phyloP scores from a whole-genome alignment of 2,113 vertebrate genomes.

The Uropsilus gracilis region DNA sequence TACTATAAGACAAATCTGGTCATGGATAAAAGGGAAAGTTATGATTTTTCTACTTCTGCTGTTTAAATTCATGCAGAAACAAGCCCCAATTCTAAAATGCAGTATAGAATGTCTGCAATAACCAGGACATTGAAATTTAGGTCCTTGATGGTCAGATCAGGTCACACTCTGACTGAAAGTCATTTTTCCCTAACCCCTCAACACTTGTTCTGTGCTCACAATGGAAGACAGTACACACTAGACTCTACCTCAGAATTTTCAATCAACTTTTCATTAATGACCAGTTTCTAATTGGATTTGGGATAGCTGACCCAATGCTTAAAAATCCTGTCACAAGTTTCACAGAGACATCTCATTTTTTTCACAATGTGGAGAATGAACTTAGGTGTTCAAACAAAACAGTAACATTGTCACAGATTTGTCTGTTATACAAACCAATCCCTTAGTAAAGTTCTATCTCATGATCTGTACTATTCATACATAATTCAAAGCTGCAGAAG shows the following conservation, averaged over 20 bases:
- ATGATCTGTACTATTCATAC: conserved; percentile 64
- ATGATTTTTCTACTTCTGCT: conserved; percentile 7
- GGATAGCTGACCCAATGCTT: conserved; percentile 33
- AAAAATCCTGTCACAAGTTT: neutral
- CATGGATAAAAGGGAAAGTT: neutral
- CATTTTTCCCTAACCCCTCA: neutral
- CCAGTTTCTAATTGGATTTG: conserved; percentile 5
- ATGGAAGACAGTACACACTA: neutral
- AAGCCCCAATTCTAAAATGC: neutral
- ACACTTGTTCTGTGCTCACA: neutral
- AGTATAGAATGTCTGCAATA: neutral
- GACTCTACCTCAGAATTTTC: neutral
- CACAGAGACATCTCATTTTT: conserved; percentile 41
- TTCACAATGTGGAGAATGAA: conserved; percentile 41
- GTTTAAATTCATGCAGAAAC: conserved; percentile 24
- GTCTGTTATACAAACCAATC: conserved; percentile 56
- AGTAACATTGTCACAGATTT: conserved; percentile 29
- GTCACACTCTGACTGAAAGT: neutral
- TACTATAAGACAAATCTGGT: conserved; percentile 27
- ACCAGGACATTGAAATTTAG: neutral
- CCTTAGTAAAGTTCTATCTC: conserved; percentile 45
- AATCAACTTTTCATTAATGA: conserved; percentile 38
- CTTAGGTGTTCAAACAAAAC: conserved; percentile 54
- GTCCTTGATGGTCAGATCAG: neutral
- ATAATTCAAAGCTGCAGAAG: conserved; percentile 69